A percentile compares a stretch with the other conserved stretches of the same genome.
phyloP scores from a whole-genome alignment of 2,797 vertebrate species.

The Valencia hispanica region DNA sequence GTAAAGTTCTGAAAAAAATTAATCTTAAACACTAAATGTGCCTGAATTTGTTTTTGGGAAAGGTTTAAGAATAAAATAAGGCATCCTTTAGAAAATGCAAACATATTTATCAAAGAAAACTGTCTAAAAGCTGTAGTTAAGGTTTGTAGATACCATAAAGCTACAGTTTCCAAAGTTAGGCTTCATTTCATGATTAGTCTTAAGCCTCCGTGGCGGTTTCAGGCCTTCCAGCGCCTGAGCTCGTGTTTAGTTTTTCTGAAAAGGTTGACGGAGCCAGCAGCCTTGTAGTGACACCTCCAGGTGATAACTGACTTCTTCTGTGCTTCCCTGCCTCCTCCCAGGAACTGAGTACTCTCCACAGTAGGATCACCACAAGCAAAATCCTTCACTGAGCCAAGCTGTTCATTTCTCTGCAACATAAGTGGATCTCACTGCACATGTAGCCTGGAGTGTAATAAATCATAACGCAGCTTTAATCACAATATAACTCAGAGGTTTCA shows the following conservation, averaged over 20 bases:
- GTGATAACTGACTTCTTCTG: slow-evolving; percentile 30
- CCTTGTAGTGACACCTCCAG: slow-evolving; percentile 9
- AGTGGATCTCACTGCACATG: slow-evolving; percentile 11
- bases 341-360: slow-evolving; percentile 10
- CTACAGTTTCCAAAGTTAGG: neutral
- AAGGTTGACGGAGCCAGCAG: neutral
- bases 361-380: neutral
- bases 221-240: neutral
- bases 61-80: too few species aligned
- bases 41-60: too few species aligned
- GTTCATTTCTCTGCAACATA: slow-evolving; percentile 1
- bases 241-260: neutral
- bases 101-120: too few species aligned
- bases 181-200: neutral
- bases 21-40: too few species aligned
- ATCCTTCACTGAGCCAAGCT: neutral
- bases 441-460: slow-evolving; percentile 3
- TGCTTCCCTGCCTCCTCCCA: slow-evolving; percentile 18
- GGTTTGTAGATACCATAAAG: too few species aligned
- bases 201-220: neutral
- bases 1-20: too few species aligned
- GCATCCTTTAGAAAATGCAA: too few species aligned
- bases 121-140: too few species aligned
- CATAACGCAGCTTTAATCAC: neutral
- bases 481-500: neutral